A percentile compares a stretch with the other conserved stretches of the same genome.
phyloP scores from a whole-genome alignment of 2,797 vertebrate genomes.

The Tauraco hartlaubi region DNA sequence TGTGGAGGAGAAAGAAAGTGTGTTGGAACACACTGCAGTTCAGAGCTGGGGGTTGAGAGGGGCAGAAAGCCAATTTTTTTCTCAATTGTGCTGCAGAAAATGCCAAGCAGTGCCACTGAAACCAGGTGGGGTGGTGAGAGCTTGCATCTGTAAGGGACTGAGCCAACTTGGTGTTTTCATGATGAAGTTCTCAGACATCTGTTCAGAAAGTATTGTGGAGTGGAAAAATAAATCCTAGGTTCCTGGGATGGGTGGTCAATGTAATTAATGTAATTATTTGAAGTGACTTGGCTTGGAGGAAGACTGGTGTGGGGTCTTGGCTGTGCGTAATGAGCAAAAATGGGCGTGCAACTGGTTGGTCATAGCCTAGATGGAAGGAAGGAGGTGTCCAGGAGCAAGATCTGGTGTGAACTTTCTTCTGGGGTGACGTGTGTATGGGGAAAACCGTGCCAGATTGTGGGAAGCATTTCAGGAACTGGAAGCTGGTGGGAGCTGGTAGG shows the following conservation, averaged over 20 bases:
- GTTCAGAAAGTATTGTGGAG: not conserved
- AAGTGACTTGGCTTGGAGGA: not conserved
- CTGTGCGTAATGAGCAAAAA: not conserved
- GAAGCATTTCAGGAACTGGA: not conserved
- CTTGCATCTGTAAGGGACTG: not conserved
- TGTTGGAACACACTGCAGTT: not conserved
- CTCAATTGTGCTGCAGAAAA: not conserved
- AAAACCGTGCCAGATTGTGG: not conserved
- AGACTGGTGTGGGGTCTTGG: not conserved
- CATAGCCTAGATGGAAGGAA: not conserved
- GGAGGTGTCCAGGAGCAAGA: not conserved
- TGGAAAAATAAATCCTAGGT: not conserved
- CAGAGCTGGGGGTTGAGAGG: not conserved
- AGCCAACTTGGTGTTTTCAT: not conserved
- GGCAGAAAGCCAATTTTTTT: not conserved
- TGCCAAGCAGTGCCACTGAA: not conserved
- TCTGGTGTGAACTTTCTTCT: not conserved
- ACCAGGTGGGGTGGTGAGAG: not conserved
- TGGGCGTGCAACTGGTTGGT: accelerated
- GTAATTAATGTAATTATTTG: not conserved
- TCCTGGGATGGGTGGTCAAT: not conserved
- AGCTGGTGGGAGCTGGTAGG: not conserved
- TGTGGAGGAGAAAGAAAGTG: not conserved
- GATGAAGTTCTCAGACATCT: not conserved
- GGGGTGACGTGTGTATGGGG: not conserved